Percentiles rank a stretch among this genome's conserved stretches.
Evolutionary conservation across 2,797 vertebrate species (phyloP).

Genomic region (Sebastes melanostomus): DNA sequence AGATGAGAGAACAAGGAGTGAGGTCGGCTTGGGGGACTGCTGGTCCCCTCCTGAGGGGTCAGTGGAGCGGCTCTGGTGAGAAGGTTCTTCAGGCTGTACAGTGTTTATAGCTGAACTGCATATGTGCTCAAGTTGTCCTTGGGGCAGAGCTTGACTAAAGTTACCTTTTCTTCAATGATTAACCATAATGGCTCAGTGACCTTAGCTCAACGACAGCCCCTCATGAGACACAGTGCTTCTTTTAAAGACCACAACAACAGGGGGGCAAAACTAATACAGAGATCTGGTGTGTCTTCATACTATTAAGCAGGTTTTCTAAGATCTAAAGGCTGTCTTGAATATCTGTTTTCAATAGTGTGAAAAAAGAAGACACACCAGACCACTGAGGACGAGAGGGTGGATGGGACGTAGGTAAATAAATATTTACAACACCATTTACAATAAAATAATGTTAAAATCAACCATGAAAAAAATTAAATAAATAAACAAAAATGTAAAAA

Average conservation of each 20-base stretch:
- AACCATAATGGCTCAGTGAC: conserved; percentile 45
- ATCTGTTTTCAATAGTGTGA: background rate
- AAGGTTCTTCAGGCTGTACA: background rate
- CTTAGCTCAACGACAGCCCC: conserved; percentile 52
- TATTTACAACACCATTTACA: conserved; percentile 36
- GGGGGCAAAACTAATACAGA: conserved; percentile 22
- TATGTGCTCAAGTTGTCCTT: conserved; percentile 19
- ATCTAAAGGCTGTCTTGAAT: background rate
- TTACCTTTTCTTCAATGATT: conserved; percentile 53
- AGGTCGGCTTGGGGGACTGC: background rate
- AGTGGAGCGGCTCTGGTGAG: background rate
- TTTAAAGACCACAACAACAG: conserved; percentile 38
- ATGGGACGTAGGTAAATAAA: conserved; percentile 38
- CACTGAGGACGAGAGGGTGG: conserved; percentile 20
- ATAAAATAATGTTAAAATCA: conserved; percentile 31
- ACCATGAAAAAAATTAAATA: background rate
- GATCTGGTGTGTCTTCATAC: conserved; percentile 47
- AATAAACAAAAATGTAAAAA: background rate
- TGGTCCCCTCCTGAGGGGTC: conserved; percentile 8
- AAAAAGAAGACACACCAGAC: conserved; percentile 8
- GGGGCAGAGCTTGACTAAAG: conserved; percentile 18
- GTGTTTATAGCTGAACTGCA: background rate
- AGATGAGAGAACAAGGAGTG: background rate
- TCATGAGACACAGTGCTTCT: conserved; percentile 76
- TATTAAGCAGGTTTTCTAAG: background rate